phyloP scores from a whole-genome alignment of 2,113 vertebrate genomes.

The Gymnorhina tibicen region DNA sequence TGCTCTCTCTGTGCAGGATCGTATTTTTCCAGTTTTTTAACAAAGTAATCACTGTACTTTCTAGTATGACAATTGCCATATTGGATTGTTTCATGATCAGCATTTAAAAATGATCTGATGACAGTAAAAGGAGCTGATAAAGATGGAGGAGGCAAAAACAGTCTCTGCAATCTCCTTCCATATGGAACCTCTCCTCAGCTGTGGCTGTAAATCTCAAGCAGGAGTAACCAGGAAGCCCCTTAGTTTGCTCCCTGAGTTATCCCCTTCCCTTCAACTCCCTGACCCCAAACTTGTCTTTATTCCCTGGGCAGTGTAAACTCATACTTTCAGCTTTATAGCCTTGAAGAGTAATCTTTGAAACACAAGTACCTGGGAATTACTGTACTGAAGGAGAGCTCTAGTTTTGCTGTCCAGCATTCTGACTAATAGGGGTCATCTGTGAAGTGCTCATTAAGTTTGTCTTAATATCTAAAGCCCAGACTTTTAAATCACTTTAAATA shows the following conservation, averaged over 20 bases:
- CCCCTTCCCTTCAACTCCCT: not conserved
- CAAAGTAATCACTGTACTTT: not conserved
- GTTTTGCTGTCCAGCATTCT: not conserved
- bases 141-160: not conserved
- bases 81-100: not conserved
- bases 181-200: not conserved
- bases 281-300: not conserved
- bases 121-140: not conserved
- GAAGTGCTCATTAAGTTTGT: not conserved
- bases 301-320: not conserved
- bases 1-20: not conserved
- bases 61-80: not conserved
- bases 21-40: not conserved
- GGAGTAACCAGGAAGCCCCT: not conserved
- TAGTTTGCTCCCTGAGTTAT: not conserved
- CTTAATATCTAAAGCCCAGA: not conserved
- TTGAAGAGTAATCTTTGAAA: not conserved
- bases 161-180: not conserved
- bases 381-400: not conserved
- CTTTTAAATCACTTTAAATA: conserved; percentile 32
- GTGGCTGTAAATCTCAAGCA: not conserved
- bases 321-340: not conserved
- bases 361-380: not conserved
- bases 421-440: conserved; percentile 31
- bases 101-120: not conserved